Evolutionary conservation across 2,113 vertebrate genomes (phyloP), one percentile per base, ranked within the genome.

Genomic region (Periophthalmus modestus): DNA sequence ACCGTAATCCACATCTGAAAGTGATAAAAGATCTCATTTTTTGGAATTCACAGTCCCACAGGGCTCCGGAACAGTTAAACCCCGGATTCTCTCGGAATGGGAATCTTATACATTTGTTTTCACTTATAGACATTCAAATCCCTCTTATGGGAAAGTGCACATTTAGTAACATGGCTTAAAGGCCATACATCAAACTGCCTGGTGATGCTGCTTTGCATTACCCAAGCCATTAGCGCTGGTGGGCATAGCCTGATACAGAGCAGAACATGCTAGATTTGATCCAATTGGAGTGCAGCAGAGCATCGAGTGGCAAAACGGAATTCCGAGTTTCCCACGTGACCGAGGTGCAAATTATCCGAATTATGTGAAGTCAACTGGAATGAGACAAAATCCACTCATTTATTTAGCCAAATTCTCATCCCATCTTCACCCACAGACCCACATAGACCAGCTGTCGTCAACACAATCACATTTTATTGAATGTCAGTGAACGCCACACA

Each of bases 51-150:
- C 74, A 68, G 23, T 78, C 74, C 75, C 47, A 59, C 46, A 73
- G 66, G 66, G 77, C 68, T 47, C 15, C 46, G 80, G 82, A 83
- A 78, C 75, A 78, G 68, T 79, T 85, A 87, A 88, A 89, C 72
- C 83, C 76, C 12, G 34, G 70, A 82, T 81, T 87, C 71, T 77
- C 18, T 69, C 71, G 78, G 62, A 85, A 87, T 5, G 23, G 13
- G 28, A 61, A 61, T 88, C 72, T 79, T 28, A 28, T 59, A 87
- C 86, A 88, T 89, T 90, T 86, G 78, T 68, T 86, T 88, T 84
- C 69, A 82, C 80, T 88, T 90, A 82, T 19, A 57, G 74, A 70
- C 23, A 71, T 80, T 78, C 79, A 19, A 67, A 71, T 82, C 72
- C 16, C 11, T 70, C 67, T 76, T 80, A 78, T 85, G 81, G 73